Evolutionary conservation across 2,888 invertebrate species (phyloP).

Genomic region (Eupithecia inturbata): DNA sequence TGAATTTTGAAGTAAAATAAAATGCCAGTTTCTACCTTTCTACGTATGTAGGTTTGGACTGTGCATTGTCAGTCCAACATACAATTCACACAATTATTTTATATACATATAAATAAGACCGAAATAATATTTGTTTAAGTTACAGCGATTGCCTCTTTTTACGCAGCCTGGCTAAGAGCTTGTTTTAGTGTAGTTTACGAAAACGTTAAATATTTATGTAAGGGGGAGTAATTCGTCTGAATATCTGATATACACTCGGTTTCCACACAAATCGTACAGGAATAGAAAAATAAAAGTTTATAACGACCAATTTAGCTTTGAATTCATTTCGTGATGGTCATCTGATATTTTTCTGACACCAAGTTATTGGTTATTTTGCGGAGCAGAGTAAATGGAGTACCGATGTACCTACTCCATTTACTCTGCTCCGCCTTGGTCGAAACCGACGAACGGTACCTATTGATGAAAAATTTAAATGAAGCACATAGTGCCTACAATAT

Average conservation of each 20-base stretch:
- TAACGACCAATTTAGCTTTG: background rate
- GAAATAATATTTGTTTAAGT: background rate
- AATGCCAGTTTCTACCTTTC: background rate
- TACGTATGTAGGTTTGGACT: background rate
- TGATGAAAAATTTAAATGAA: too few relatives aligned
- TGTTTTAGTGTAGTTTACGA: background rate
- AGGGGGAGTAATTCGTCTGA: background rate
- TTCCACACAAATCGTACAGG: too few relatives aligned
- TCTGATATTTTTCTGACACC: too few relatives aligned
- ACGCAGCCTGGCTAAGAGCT: background rate
- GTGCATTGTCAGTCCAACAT: background rate
- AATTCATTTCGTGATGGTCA: background rate
- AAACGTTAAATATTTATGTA: slow-evolving; percentile 2
- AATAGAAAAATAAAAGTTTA: background rate
- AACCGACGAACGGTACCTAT: too few relatives aligned
- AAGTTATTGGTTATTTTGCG: too few relatives aligned
- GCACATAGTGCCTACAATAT: background rate
- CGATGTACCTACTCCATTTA: too few relatives aligned
- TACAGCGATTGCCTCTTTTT: background rate
- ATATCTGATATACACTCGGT: background rate
- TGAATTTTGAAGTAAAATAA: background rate
- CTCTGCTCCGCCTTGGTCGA: too few relatives aligned
- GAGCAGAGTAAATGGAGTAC: too few relatives aligned
- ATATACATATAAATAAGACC: background rate
- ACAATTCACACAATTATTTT: background rate